phyloP scores from a whole-genome alignment of 1,140 invertebrate genomes.

The Bemisia tabaci region DNA sequence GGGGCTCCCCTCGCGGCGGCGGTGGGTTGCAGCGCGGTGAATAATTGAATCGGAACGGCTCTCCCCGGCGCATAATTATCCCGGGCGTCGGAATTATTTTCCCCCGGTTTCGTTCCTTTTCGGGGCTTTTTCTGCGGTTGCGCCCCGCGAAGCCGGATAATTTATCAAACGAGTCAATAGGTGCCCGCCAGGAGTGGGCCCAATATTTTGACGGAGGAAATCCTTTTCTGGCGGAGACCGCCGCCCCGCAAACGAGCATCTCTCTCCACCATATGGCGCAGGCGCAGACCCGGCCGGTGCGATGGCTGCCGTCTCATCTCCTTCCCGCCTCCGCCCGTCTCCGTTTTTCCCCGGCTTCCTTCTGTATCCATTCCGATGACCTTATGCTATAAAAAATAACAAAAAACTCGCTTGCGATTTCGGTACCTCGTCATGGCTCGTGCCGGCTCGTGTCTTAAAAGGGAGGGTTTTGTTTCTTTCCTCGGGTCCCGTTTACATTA shows the following conservation, averaged over 20 bases:
- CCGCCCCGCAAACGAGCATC: background rate
- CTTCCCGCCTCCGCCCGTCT: background rate
- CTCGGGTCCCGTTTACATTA: background rate
- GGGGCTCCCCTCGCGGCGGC: too few species aligned
- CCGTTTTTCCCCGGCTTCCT: background rate
- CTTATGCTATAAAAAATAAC: background rate
- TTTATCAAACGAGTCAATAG: background rate
- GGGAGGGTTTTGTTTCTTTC: background rate
- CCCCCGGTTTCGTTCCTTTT: too few species aligned
- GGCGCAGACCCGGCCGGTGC: too few species aligned
- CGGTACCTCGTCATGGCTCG: background rate
- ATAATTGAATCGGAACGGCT: too few species aligned
- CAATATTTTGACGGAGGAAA: background rate
- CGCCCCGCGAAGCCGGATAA: background rate
- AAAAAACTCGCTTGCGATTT: too few species aligned
- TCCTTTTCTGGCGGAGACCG: background rate
- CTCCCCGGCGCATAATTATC: too few species aligned
- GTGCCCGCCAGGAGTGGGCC: too few species aligned
- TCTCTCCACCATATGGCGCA: background rate
- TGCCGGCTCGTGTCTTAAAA: background rate
- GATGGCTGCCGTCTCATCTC: background rate
- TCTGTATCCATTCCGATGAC: background rate
- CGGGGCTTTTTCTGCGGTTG: too few species aligned
- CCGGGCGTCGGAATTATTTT: too few species aligned
- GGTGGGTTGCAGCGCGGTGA: too few species aligned